Conservation (phyloP, 2,888 invertebrate genomes). For the Entomobrya multifasciata region DNA sequence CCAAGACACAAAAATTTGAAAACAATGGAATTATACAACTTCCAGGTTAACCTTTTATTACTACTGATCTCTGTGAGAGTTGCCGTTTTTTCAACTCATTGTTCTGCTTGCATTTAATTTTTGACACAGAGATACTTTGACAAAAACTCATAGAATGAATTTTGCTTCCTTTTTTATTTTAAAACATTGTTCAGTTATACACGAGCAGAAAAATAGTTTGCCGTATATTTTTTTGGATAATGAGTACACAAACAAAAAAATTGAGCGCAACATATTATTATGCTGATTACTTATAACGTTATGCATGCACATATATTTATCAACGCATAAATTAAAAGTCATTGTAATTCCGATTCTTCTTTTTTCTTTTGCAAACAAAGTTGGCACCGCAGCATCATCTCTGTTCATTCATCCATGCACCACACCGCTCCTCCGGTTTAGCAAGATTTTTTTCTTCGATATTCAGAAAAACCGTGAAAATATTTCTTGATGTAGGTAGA, state of each 20-base stretch:
- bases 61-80: neutral
- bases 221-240: conserved; percentile 10
- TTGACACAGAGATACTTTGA: neutral
- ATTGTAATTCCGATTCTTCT: conserved; percentile 1
- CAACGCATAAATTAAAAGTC: conserved; percentile 41
- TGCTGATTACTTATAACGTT: conserved; percentile 6
- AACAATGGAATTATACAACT: conserved; percentile 29
- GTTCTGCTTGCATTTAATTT: neutral
- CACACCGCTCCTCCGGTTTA: conserved; percentile 55
- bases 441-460: conserved; percentile 41
- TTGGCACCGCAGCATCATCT: conserved; percentile 28
- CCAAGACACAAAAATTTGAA: neutral
- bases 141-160: neutral
- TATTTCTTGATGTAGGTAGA: conserved; percentile 48
- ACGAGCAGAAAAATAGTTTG: neutral
- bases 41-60: conserved; percentile 11
- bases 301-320: conserved; percentile 1
- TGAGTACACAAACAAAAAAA: neutral
- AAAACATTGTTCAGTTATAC: neutral
- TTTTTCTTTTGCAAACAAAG: conserved; percentile 41
- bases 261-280: neutral
- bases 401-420: neutral
- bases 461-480: neutral
- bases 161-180: conserved; percentile 1
- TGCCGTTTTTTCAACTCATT: neutral